Percentiles rank a stretch among this genome's conserved stretches.
Evolutionary conservation across 2,797 vertebrate genomes (phyloP).

Genomic region (Champsocephalus esox): DNA sequence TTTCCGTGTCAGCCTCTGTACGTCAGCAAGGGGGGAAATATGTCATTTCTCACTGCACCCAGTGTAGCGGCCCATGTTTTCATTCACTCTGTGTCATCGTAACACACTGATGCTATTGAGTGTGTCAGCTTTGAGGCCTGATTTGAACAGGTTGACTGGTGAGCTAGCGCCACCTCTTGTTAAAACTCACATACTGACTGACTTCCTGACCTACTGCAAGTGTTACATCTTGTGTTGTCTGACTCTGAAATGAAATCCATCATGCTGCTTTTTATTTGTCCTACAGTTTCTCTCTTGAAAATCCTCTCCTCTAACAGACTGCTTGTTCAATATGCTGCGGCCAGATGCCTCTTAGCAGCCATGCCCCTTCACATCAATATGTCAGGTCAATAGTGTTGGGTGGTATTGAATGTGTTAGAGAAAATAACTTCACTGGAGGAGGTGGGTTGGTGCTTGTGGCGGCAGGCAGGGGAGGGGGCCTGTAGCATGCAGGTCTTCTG

Average conservation of each 20-base stretch:
- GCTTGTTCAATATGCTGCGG: constrained; percentile 58
- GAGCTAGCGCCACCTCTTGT: constrained; percentile 75
- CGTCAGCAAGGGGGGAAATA: constrained; percentile 49
- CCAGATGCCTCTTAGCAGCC: constrained; percentile 75
- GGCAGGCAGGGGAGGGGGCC: constrained; percentile 4
- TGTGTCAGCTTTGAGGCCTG: constrained; percentile 36
- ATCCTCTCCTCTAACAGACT: constrained; percentile 35
- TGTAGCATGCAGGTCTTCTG: constrained; percentile 37
- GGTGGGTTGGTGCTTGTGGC: constrained; percentile 31
- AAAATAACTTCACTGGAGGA: constrained; percentile 67
- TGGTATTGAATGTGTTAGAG: constrained; percentile 78
- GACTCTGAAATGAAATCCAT: constrained; percentile 5
- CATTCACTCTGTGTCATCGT: constrained; percentile 56
- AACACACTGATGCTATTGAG: constrained; percentile 40
- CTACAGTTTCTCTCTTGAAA: constrained; percentile 1
- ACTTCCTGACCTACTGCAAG: neutral
- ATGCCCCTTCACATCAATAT: constrained; percentile 72
- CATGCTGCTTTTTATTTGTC: neutral
- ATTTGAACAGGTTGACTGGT: constrained; percentile 46
- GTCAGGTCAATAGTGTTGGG: constrained; percentile 79
- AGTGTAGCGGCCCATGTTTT: constrained; percentile 57
- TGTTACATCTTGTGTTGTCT: constrained; percentile 13
- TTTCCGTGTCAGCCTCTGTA: constrained; percentile 63
- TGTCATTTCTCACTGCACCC: constrained; percentile 54
- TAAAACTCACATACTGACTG: constrained; percentile 8